A percentile compares a stretch with the other conserved stretches of the same genome.
Evolutionary conservation across 1,140 invertebrate genomes (phyloP).

Genomic region (Caenorhabditis brenneri): DNA sequence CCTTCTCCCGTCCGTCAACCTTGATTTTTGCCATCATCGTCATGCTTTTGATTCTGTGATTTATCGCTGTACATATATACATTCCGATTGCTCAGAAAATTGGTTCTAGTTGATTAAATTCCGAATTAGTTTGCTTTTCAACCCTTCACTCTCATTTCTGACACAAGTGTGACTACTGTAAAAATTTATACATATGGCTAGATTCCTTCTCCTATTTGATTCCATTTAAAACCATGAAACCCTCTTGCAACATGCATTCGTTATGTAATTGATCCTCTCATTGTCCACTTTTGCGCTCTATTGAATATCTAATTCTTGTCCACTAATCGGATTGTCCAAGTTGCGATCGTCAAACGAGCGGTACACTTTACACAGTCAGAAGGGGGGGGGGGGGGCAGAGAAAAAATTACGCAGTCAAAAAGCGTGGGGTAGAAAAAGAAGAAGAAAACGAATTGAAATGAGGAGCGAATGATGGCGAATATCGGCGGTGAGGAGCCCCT

Average conservation of each 20-base stretch:
- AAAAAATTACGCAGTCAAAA: conserved; percentile 41
- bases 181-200: not conserved
- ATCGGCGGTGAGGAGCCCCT: conserved; percentile 14
- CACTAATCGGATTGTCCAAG: conserved; percentile 43
- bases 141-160: no score
- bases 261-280: conserved; percentile 35
- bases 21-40: conserved; percentile 33
- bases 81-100: conserved; percentile 31
- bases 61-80: conserved; percentile 41
- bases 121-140: not conserved
- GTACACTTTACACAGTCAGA: conserved; percentile 24
- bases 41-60: conserved; percentile 33
- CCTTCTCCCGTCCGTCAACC: conserved; percentile 28
- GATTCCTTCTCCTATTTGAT: not conserved
- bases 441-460: conserved; percentile 42
- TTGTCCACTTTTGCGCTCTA: conserved; percentile 36
- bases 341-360: conserved; percentile 9
- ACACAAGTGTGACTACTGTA: not conserved
- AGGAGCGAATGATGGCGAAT: conserved; percentile 41
- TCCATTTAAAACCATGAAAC: not conserved
- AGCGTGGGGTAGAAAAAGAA: conserved; percentile 38
- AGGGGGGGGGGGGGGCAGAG: not conserved
- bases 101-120: not conserved
- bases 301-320: conserved; percentile 41
- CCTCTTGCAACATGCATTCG: conserved; percentile 30